phyloP scores from a whole-genome alignment of 2,888 invertebrate genomes.

The Epirrita christyi region DNA sequence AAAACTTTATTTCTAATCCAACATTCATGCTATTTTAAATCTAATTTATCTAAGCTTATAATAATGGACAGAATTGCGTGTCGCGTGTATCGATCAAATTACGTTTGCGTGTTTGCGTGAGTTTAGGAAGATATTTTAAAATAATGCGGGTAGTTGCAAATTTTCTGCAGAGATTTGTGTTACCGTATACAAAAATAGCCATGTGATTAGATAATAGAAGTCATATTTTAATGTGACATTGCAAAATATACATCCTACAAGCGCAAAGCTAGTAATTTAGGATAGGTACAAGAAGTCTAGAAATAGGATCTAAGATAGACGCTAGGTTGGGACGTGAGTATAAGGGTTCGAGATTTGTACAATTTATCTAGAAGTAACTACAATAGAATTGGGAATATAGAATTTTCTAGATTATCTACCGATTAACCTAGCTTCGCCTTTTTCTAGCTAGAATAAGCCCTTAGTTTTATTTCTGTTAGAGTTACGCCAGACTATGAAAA shows the following conservation, averaged over 20 bases:
- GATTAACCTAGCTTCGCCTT: constrained; percentile 42
- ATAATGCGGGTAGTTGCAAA: constrained; percentile 9
- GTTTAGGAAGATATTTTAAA: constrained; percentile 12
- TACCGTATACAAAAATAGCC: background rate
- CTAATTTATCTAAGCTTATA: constrained; percentile 56
- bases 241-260: constrained; percentile 13
- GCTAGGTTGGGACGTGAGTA: constrained; percentile 80
- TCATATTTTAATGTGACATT: background rate
- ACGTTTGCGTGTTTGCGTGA: constrained; percentile 51
- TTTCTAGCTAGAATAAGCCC: constrained; percentile 14
- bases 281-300: constrained; percentile 45
- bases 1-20: constrained; percentile 57
- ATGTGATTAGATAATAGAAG: constrained; percentile 4
- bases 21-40: constrained; percentile 59
- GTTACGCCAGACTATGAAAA: constrained; percentile 15
- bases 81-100: constrained; percentile 68
- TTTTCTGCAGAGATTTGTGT: background rate
- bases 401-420: constrained; percentile 64
- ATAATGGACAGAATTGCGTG: constrained; percentile 83
- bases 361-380: constrained; percentile 65
- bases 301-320: constrained; percentile 56
- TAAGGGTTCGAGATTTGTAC: constrained; percentile 79
- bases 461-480: constrained; percentile 13
- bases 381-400: constrained; percentile 59
- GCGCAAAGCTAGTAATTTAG: constrained; percentile 35